Percentiles rank a stretch among this genome's conserved stretches.
Evolutionary conservation across 2,888 invertebrate species (phyloP).

Genomic region (Melanostoma scalare): DNA sequence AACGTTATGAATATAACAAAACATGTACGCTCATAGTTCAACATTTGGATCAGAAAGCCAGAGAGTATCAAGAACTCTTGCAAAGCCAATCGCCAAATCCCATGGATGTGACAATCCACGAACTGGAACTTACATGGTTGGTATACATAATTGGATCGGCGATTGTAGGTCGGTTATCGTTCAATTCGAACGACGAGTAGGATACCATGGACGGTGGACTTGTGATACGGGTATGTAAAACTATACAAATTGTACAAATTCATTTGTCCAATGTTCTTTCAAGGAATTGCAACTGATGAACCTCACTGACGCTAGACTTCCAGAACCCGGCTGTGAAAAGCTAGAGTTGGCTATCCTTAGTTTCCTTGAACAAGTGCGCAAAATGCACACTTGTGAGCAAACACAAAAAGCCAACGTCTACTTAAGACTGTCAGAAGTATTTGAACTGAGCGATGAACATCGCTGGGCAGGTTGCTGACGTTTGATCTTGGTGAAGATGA

Average conservation of each 20-base stretch:
- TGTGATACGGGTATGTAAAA: conserved; percentile 89
- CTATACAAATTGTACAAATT: neutral
- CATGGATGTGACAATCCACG: conserved; percentile 88
- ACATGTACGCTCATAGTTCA: conserved; percentile 97
- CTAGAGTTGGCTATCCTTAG: conserved; percentile 97
- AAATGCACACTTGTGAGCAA: conserved; percentile 99
- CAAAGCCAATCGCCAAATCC: conserved; percentile 84
- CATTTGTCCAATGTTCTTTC: conserved; percentile 18
- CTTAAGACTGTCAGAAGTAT: conserved; percentile 93
- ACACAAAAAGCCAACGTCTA: conserved; percentile 98
- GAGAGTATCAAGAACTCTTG: conserved; percentile 91
- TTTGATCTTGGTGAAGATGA: conserved; percentile 99
- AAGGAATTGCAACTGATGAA: conserved; percentile 96
- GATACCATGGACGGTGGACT: conserved; percentile 99
- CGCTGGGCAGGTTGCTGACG: conserved; percentile 96
- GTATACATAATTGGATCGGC: conserved; percentile 99
- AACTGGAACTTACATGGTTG: conserved; percentile 96
- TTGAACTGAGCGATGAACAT: conserved; percentile 96
- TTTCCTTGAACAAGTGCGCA: conserved; percentile 99
- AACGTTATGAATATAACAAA: conserved; percentile 98
- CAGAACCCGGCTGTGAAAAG: conserved; percentile 96
- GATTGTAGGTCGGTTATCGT: conserved; percentile 97
- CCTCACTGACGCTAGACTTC: conserved; percentile 94
- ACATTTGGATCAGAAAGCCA: conserved; percentile 95
- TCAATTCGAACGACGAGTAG: conserved; percentile 97